Base-by-base conservation (phyloP, 2,113 vertebrate species). In the Cyphotilapia sp. region DNA sequence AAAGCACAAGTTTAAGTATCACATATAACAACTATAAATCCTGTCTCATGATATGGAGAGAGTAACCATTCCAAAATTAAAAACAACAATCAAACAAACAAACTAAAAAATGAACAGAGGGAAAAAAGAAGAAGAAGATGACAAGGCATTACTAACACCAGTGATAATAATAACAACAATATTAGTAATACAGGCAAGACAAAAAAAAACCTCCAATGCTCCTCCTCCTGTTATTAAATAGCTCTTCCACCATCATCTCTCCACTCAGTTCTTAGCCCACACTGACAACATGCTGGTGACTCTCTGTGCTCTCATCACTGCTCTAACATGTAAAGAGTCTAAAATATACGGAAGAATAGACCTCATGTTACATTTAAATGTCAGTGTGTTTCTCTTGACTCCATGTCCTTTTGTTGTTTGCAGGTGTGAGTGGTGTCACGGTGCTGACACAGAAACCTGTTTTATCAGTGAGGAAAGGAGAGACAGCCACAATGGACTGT, bases 401-500 rank as follows among this genome's bases (percentile, higher is more conserved):
- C 0, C 0, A 4, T 56, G 0, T 56, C 0, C n/a, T n/a, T n/a
- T 27, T 56, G 35, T 38, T 38, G 22, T 56, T 56, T 13, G n/a
- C 53, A 54, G 51, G 0, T 53, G 51, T 53, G 19, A 53, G 19
- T 2, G 19, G 51, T 11, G 19, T 53, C 9, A 53, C 19, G 2
- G 19, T 53, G 51, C 0, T 53, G 51, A 53, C 51, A 53, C 51
- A 53, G 51, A 53, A 22, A 53, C 22, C 22, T 11, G n/a, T 54
- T 54, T 0, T 11, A 0, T 6, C 51, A 54, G 66, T 89, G 84
- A 93, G 4, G 31, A 91, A 4, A 85, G 89, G 87, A 91, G 82
- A 89, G 22, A 91, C 84, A 53, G 91, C 27, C 89, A 87, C 86
- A 54, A 83, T 94, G 80, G 57, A 91, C 61, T 95, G 92, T 89